phyloP scores from a whole-genome alignment of 2,888 invertebrate genomes.

The Minunthozetes semirufus region DNA sequence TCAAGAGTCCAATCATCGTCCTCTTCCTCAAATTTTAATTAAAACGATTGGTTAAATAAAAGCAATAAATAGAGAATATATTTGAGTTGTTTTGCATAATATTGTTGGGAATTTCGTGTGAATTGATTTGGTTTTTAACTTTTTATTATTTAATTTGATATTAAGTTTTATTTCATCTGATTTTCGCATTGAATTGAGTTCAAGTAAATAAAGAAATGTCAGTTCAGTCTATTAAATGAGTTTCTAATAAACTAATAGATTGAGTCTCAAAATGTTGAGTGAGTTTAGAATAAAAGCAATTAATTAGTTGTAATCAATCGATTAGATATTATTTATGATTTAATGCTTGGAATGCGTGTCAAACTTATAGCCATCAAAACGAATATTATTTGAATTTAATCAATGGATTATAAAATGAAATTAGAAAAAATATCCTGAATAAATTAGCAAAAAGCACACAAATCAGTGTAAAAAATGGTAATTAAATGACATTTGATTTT shows the following conservation, averaged over 20 bases:
- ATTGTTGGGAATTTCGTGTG: neutral
- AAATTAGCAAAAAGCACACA: neutral
- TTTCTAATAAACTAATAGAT: too few species aligned
- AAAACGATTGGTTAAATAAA: too few species aligned
- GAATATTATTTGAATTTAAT: slow-evolving; percentile 3
- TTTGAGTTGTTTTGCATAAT: too few species aligned
- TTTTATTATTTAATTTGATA: neutral
- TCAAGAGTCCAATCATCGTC: too few species aligned
- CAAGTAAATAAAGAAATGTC: neutral
- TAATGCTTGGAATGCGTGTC: neutral
- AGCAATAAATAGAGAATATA: too few species aligned
- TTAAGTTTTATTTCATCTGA: neutral
- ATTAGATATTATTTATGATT: slow-evolving; percentile 16
- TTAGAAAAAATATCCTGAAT: neutral
- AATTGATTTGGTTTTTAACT: neutral
- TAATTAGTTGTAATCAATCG: slow-evolving; percentile 22
- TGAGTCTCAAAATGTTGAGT: neutral
- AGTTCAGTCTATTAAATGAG: too few species aligned
- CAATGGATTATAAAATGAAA: neutral
- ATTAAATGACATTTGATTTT: slow-evolving; percentile 19
- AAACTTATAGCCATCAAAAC: neutral
- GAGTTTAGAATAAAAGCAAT: neutral
- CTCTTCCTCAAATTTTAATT: too few species aligned
- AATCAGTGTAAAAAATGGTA: neutral
- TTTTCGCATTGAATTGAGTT: slow-evolving; percentile 4